Percentiles rank a stretch among this genome's conserved stretches.
These are phyloP conservation scores for Cirrhinus mrigala DNA, from an alignment of 2,797 vertebrate genomes.

Conservation along the genomic window DNA sequence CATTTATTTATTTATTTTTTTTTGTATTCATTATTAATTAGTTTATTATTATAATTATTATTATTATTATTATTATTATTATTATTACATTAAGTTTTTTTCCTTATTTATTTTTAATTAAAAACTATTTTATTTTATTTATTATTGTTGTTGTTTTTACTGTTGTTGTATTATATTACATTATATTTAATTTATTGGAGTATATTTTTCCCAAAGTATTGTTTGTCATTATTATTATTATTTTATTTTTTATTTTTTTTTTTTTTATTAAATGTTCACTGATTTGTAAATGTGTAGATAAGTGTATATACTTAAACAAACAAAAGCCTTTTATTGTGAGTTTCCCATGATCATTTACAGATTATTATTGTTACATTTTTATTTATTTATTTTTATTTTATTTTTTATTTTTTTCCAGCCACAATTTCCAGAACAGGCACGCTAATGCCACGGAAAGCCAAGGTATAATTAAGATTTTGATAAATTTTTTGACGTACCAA, in stretches of 20 bases:
- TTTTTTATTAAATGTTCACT: too few relatives aligned
- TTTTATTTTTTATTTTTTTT: too few relatives aligned
- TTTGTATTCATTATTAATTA: too few relatives aligned
- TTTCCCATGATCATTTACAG: background rate
- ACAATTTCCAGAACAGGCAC: slow-evolving; percentile 81
- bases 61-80: too few relatives aligned
- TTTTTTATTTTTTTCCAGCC: slow-evolving; percentile 64
- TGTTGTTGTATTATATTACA: background rate
- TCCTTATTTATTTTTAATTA: too few relatives aligned
- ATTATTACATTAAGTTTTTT: too few relatives aligned
- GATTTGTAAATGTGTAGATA: too few relatives aligned
- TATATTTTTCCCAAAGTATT: background rate
- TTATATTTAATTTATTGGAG: background rate
- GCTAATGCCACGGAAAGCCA: slow-evolving; percentile 76
- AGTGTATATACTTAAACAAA: too few relatives aligned
- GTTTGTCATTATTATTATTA: background rate
- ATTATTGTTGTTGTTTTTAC: background rate
- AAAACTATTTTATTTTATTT: too few relatives aligned
- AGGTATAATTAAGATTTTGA: slow-evolving; percentile 64
- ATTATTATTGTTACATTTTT: background rate
- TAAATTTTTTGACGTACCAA: background rate
- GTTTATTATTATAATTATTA: too few relatives aligned
- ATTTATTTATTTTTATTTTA: background rate
- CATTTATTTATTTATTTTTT: too few relatives aligned
- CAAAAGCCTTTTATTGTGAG: too few relatives aligned